These are phyloP conservation scores for Oreochromis spilurus DNA, from an alignment of 2,113 vertebrate species.

Conservation along the genomic window DNA sequence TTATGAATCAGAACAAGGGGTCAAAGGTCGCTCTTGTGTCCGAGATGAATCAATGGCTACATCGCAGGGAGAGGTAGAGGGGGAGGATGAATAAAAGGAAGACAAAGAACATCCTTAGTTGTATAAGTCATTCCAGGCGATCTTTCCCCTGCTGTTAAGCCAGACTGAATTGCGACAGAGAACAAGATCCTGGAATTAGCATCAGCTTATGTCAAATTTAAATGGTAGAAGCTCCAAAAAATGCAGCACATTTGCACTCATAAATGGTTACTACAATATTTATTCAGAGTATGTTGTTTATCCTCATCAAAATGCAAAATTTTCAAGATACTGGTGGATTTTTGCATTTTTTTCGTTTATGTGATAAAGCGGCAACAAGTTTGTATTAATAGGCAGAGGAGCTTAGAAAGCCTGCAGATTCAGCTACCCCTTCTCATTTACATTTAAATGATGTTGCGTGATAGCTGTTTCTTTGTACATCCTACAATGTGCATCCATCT, in stretches of 20 bases:
- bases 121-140: neutral
- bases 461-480: neutral
- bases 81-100: neutral
- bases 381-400: neutral
- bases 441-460: neutral
- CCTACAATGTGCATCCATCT: neutral
- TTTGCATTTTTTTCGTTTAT: neutral
- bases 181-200: neutral
- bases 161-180: neutral
- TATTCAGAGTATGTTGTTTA: neutral
- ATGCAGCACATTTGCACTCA: neutral
- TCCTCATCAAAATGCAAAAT: neutral
- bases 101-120: neutral
- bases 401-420: neutral
- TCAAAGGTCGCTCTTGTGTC: neutral
- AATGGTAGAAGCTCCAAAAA: neutral
- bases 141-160: neutral
- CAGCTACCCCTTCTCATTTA: neutral
- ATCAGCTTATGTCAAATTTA: neutral
- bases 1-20: conserved; percentile 1
- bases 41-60: conserved; percentile 10
- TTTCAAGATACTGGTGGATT: neutral
- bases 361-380: neutral
- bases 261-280: neutral
- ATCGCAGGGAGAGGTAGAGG: neutral